phyloP scores from a whole-genome alignment of 1,140 invertebrate genomes.

The Philotrypesis tridentata region DNA sequence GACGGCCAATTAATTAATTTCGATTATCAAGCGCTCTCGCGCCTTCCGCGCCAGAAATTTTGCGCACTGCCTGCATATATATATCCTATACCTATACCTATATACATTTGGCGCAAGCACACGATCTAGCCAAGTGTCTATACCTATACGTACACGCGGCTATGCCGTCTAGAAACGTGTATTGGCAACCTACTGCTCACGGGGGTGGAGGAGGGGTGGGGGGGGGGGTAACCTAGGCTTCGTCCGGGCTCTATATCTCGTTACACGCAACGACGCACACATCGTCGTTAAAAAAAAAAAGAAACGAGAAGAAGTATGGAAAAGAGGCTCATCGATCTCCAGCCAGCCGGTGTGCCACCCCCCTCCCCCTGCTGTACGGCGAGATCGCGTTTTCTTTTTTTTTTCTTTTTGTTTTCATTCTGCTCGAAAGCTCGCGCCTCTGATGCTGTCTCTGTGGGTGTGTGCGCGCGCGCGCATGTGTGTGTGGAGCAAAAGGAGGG shows the following conservation, averaged over 20 bases:
- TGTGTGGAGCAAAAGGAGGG: no score
- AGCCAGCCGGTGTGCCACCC: background rate
- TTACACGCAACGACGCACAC: slow-evolving; percentile 38
- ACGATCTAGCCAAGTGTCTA: no score
- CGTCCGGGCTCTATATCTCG: slow-evolving; percentile 4
- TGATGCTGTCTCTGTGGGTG: no score
- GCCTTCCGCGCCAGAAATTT: slow-evolving; percentile 56
- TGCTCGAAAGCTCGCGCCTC: background rate
- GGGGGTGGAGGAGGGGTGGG: no score
- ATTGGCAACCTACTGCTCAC: background rate
- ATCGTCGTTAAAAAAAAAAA: background rate
- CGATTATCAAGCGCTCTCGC: slow-evolving; percentile 55
- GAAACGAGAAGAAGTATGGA: slow-evolving; percentile 4
- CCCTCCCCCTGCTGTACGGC: background rate
- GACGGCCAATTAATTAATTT: slow-evolving; percentile 61
- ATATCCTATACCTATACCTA: no score
- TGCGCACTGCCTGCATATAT: slow-evolving; percentile 18
- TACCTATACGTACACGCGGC: no score
- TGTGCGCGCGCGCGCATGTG: no score
- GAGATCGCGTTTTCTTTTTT: background rate
- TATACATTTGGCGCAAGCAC: background rate
- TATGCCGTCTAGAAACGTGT: no score
- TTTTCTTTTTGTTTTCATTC: background rate
- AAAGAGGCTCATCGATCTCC: slow-evolving; percentile 29
- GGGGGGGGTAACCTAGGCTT: no score